phyloP scores from a whole-genome alignment of 2,113 vertebrate species.

The Myrmophylax atrothorax region DNA sequence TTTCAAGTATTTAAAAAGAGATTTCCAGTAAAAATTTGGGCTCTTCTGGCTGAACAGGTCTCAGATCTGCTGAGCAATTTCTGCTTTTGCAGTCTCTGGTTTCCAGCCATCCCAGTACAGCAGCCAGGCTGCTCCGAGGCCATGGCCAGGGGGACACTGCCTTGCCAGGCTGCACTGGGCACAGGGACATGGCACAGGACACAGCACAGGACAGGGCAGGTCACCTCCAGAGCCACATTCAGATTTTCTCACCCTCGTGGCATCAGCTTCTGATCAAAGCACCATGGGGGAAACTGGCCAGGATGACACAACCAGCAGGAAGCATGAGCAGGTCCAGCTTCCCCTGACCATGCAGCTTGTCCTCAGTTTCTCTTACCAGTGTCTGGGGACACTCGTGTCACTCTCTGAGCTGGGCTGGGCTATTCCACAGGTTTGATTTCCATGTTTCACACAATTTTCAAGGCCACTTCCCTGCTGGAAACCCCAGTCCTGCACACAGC shows the following conservation, averaged over 20 bases:
- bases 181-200: not conserved
- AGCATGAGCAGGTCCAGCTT: rapidly evolving
- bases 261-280: not conserved
- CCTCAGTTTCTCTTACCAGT: rapidly evolving
- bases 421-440: rapidly evolving
- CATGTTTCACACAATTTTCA: rapidly evolving
- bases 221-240: not conserved
- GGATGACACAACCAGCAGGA: not conserved
- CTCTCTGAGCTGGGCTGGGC: not conserved
- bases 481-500: not conserved
- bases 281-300: rapidly evolving
- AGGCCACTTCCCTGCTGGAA: rapidly evolving
- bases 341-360: rapidly evolving
- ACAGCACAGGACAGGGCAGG: not conserved
- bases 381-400: rapidly evolving
- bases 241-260: not conserved
- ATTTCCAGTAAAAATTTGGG: not conserved
- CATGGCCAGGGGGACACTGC: rapidly evolving
- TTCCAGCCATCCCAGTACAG: rapidly evolving
- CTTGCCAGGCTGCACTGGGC: rapidly evolving
- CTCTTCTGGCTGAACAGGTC: not conserved
- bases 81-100: not conserved
- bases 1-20: not conserved
- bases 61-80: not conserved
- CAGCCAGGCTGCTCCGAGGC: not conserved